Evolutionary conservation across 2,113 vertebrate species (phyloP).

Genomic region (Petrocephalus microphthalmus): DNA sequence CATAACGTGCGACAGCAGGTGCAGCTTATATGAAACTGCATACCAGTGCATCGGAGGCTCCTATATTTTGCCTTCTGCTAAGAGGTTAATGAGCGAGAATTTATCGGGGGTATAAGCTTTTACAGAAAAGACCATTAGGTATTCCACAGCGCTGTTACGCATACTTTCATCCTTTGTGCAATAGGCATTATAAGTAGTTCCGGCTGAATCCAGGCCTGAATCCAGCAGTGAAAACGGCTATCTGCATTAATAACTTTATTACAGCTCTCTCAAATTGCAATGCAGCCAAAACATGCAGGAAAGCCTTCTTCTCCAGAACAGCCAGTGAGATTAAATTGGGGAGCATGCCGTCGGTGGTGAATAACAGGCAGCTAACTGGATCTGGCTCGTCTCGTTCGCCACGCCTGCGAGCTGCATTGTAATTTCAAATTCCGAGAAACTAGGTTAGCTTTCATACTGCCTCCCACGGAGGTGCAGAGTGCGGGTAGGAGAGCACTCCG

Average conservation of each 20-base stretch:
- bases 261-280: not conserved
- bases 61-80: not conserved
- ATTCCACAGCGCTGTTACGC: not conserved
- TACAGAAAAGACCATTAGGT: not conserved
- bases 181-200: not conserved
- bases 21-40: not conserved
- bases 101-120: not conserved
- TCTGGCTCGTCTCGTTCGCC: not conserved
- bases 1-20: not conserved
- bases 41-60: not conserved
- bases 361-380: not conserved
- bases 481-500: constrained; percentile 13
- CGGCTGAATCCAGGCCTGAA: not conserved
- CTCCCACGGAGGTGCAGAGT: constrained; percentile 20
- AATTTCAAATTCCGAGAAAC: constrained; percentile 27
- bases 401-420: not conserved
- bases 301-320: not conserved
- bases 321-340: not conserved
- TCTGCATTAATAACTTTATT: not conserved
- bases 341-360: not conserved
- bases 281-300: not conserved
- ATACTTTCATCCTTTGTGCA: not conserved
- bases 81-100: not conserved
- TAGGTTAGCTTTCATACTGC: constrained; percentile 36
- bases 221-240: not conserved